These are phyloP conservation scores for Microctenopoma lineatum DNA, from an alignment of 2,797 vertebrate genomes.

Conservation along the genomic window DNA sequence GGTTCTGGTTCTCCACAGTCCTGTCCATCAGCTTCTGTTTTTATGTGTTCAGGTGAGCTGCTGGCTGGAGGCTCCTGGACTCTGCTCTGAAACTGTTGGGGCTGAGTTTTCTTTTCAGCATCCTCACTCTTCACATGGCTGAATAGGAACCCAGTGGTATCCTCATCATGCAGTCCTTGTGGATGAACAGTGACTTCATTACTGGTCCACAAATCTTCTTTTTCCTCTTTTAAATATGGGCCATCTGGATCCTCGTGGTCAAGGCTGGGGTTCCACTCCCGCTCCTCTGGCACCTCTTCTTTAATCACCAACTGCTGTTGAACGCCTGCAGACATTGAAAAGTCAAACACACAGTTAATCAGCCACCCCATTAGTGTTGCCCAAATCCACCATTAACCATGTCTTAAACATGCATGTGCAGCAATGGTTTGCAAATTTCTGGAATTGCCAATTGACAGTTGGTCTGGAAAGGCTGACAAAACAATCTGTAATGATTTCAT, in stretches of 20 bases:
- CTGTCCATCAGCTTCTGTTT: not conserved
- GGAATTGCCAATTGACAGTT: too few species aligned
- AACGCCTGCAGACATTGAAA: not conserved
- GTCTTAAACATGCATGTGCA: too few species aligned
- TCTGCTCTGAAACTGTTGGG: not conserved
- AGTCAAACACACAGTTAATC: not conserved
- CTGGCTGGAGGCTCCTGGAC: not conserved
- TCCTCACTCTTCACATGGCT: constrained; percentile 3
- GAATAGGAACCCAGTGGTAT: not conserved
- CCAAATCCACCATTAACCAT: too few species aligned
- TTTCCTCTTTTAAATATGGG: constrained; percentile 11
- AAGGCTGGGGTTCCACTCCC: not conserved
- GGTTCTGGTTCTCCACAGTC: not conserved
- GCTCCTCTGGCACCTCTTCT: constrained; percentile 19
- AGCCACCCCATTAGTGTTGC: too few species aligned
- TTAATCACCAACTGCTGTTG: constrained; percentile 14
- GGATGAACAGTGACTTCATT: not conserved
- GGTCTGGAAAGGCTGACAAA: too few species aligned
- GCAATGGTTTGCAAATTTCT: too few species aligned
- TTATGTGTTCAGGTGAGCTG: not conserved
- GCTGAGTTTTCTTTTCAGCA: not conserved
- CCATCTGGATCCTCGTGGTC: not conserved
- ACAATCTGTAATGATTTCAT: too few species aligned
- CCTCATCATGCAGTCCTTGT: not conserved
- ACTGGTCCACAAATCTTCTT: not conserved